Evolutionary conservation across 2,113 vertebrate genomes (phyloP).

Genomic region (Nansenia antarctica): DNA sequence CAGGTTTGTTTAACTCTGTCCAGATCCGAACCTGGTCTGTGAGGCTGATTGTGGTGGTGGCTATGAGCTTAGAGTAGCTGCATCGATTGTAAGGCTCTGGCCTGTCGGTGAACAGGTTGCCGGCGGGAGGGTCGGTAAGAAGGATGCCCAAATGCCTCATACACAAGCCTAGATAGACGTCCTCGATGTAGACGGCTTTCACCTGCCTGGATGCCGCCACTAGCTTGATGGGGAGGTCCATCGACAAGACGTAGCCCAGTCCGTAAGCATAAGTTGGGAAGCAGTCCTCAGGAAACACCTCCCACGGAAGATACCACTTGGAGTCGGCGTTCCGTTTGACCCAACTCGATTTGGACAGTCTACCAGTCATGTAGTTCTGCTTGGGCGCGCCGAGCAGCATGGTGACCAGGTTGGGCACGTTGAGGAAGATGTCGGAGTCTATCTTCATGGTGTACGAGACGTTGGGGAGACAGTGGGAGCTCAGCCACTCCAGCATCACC

Average conservation of each 20-base stretch:
- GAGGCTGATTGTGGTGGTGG: slow-evolving; percentile 22
- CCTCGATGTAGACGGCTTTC: slow-evolving; percentile 76
- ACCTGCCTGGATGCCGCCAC: slow-evolving; percentile 51
- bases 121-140: neutral
- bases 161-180: slow-evolving; percentile 69
- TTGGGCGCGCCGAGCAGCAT: slow-evolving; percentile 22
- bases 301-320: slow-evolving; percentile 71
- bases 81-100: slow-evolving; percentile 49
- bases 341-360: rapidly evolving
- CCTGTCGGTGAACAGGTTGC: neutral
- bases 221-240: slow-evolving; percentile 54
- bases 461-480: slow-evolving; percentile 63
- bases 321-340: slow-evolving; percentile 20
- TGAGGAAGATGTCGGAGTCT: slow-evolving; percentile 79
- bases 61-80: slow-evolving; percentile 24
- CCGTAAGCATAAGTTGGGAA: slow-evolving; percentile 73
- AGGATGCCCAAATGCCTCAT: slow-evolving; percentile 55
- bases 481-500: slow-evolving; percentile 83
- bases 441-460: slow-evolving; percentile 76
- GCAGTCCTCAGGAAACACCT: slow-evolving; percentile 4
- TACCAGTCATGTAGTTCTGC: slow-evolving; percentile 46
- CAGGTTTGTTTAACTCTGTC: slow-evolving; percentile 53
- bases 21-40: slow-evolving; percentile 49
- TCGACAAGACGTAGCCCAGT: slow-evolving; percentile 73
- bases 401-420: slow-evolving; percentile 52